Evolutionary conservation across 92 coral and sea anemone species (phyloP).

Genomic region (Pocillopora meandrina): DNA sequence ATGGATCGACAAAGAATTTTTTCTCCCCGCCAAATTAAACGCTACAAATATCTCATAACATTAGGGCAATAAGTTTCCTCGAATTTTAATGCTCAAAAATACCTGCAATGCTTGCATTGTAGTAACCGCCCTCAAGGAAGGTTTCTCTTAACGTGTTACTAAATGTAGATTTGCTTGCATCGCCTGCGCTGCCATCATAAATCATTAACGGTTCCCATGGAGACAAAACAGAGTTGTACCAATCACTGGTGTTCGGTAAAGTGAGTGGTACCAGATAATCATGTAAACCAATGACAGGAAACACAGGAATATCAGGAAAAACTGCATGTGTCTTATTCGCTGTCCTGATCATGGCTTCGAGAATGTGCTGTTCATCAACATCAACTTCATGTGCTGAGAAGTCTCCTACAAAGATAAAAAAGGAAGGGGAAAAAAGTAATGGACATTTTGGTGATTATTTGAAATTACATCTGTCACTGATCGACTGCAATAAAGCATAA

Average conservation of each 20-base stretch:
- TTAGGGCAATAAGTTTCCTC: not conserved
- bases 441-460: too few species aligned
- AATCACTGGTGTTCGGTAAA: slow-evolving; percentile 60
- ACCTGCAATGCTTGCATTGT: slow-evolving; percentile 70
- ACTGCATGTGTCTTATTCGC: slow-evolving; percentile 34
- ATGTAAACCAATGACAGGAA: slow-evolving; percentile 80
- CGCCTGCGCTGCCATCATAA: slow-evolving; percentile 45
- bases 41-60: not conserved
- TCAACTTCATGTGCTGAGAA: slow-evolving; percentile 56
- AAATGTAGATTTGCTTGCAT: slow-evolving; percentile 21
- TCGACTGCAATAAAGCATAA: too few species aligned
- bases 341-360: slow-evolving; percentile 52
- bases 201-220: slow-evolving; percentile 71
- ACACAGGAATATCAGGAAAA: slow-evolving; percentile 70
- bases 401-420: slow-evolving; percentile 54
- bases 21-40: not conserved
- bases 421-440: not conserved
- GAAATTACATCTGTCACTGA: too few species aligned
- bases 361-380: slow-evolving; percentile 28
- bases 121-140: slow-evolving; percentile 61
- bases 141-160: slow-evolving; percentile 23
- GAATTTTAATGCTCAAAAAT: not conserved
- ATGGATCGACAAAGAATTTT: too few species aligned
- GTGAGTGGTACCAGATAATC: slow-evolving; percentile 78
- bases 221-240: slow-evolving; percentile 63